Evolutionary conservation across 1,140 invertebrate genomes (phyloP).

Genomic region (Orchesella cincta): DNA sequence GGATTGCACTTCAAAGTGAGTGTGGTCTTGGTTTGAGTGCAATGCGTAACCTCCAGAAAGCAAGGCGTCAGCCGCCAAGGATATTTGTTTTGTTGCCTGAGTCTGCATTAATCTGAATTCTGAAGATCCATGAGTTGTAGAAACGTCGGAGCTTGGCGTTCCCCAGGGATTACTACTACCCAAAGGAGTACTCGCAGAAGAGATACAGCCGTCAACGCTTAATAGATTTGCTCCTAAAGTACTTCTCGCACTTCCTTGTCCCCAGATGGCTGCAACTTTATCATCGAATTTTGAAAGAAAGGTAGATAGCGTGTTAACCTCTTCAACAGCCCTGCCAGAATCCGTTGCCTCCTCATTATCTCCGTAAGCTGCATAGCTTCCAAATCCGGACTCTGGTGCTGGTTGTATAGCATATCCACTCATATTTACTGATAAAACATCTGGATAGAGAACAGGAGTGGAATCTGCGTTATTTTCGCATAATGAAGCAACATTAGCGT

Average conservation of each 20-base stretch:
- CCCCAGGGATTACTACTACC: slow-evolving; percentile 24
- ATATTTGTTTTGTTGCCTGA: background rate
- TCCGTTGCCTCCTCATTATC: background rate
- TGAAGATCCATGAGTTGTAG: background rate
- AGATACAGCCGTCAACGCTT: slow-evolving; percentile 3
- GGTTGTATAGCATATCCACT: background rate
- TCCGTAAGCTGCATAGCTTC: background rate
- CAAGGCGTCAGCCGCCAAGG: background rate
- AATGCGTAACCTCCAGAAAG: slow-evolving; percentile 1
- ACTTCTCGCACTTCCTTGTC: background rate
- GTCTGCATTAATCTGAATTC: background rate
- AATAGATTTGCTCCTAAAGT: background rate
- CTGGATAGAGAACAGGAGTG: background rate
- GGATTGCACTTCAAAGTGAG: background rate
- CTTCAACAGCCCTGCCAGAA: slow-evolving; percentile 10
- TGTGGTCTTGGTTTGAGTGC: background rate
- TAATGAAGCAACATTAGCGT: slow-evolving; percentile 3
- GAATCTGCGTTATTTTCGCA: background rate
- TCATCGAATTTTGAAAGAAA: slow-evolving; percentile 50
- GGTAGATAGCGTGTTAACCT: slow-evolving; percentile 45
- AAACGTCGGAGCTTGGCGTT: background rate
- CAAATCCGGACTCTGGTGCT: background rate
- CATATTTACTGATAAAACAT: background rate
- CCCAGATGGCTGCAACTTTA: slow-evolving; percentile 49
- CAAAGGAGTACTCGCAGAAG: slow-evolving; percentile 7